phyloP scores from a whole-genome alignment of 2,888 invertebrate species.

The Cancer borealis region DNA sequence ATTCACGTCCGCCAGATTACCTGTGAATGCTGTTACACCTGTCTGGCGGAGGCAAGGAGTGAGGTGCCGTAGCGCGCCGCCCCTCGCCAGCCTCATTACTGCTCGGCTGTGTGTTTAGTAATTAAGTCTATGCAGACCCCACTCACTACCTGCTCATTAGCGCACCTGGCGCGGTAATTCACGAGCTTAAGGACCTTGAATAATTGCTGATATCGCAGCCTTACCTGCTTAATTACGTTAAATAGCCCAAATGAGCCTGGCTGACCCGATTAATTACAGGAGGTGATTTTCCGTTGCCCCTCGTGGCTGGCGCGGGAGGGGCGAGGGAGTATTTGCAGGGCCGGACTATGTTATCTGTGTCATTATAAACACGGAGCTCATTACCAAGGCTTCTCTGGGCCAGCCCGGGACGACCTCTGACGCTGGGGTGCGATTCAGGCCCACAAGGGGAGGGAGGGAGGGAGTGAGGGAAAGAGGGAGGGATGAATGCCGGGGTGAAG shows the following conservation, averaged over 20 bases:
- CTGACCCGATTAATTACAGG: constrained; percentile 54
- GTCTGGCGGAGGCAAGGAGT: background rate
- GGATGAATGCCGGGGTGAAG: background rate
- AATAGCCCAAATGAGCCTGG: constrained; percentile 61
- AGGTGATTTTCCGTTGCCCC: constrained; percentile 35
- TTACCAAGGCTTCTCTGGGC: constrained; percentile 5
- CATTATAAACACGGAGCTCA: constrained; percentile 37
- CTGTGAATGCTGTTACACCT: background rate
- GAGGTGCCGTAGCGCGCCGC: background rate
- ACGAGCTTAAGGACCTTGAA: constrained; percentile 62
- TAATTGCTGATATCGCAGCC: constrained; percentile 63
- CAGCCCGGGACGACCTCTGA: background rate
- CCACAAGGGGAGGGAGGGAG: background rate
- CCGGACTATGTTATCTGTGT: constrained; percentile 7
- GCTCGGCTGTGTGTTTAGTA: constrained; percentile 57
- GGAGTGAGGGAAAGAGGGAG: background rate
- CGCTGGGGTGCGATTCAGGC: background rate
- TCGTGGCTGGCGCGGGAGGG: constrained; percentile 1
- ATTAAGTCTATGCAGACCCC: constrained; percentile 61
- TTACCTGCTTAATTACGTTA: constrained; percentile 68
- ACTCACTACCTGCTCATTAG: constrained; percentile 69
- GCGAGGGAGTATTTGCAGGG: background rate
- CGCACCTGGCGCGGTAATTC: constrained; percentile 65
- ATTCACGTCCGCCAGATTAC: background rate
- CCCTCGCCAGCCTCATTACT: constrained; percentile 55